Conservation (phyloP, 2,113 vertebrate genomes). For the Chaetura pelagica region DNA sequence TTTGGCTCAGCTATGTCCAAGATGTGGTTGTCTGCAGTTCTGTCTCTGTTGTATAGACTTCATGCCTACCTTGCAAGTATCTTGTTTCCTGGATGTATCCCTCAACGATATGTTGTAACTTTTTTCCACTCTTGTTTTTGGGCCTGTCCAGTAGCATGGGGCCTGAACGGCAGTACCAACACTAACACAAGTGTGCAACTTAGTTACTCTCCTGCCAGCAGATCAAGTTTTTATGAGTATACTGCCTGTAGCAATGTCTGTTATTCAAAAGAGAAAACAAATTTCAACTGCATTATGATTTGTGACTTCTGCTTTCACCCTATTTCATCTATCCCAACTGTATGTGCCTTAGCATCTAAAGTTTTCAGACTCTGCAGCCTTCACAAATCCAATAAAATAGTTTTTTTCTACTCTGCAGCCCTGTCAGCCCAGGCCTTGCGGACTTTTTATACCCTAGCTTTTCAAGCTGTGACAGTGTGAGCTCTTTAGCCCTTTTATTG, state of each 20-base stretch:
- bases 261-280: not conserved
- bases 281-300: not conserved
- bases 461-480: not conserved
- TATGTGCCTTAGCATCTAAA: not conserved
- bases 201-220: not conserved
- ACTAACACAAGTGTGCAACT: not conserved
- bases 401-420: not conserved
- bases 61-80: fast-evolving
- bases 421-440: not conserved
- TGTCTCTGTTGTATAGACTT: not conserved
- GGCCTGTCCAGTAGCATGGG: fast-evolving
- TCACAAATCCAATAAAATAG: not conserved
- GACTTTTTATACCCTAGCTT: not conserved
- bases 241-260: not conserved
- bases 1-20: not conserved
- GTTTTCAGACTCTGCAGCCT: not conserved
- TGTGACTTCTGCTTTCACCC: not conserved
- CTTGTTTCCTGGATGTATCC: not conserved
- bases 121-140: not conserved
- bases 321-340: not conserved
- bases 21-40: not conserved
- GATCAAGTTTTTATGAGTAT: not conserved
- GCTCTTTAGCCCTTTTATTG: not conserved
- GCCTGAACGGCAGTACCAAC: not conserved
- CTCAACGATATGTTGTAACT: not conserved